Conservation (phyloP, 2,797 vertebrate genomes). For the Bucorvus abyssinicus region DNA sequence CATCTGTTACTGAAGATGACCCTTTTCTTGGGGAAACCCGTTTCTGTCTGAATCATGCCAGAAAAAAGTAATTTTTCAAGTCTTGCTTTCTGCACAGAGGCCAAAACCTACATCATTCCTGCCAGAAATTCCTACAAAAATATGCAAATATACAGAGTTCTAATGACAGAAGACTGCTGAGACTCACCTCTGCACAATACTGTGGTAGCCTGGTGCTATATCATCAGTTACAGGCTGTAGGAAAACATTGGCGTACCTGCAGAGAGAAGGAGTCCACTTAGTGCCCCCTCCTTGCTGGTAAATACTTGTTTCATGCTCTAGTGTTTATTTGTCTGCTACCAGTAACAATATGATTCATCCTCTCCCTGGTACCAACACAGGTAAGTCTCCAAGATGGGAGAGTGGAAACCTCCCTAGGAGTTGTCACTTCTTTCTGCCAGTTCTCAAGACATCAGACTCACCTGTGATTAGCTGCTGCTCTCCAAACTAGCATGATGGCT, state of each 20-base stretch:
- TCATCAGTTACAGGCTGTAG: constrained; percentile 97
- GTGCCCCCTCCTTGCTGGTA: neutral
- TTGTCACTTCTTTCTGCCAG: constrained; percentile 29
- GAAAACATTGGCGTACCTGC: constrained; percentile 96
- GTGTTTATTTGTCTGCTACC: neutral
- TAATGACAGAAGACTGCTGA: neutral
- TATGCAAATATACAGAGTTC: neutral
- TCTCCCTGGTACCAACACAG: neutral
- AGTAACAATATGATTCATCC: neutral
- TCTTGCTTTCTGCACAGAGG: neutral
- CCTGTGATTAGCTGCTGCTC: constrained; percentile 98
- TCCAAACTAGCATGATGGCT: constrained; percentile 98
- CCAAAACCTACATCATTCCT: neutral
- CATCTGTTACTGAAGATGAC: neutral
- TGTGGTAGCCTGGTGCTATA: constrained; percentile 96
- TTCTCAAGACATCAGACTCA: constrained; percentile 57
- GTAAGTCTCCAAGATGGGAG: neutral
- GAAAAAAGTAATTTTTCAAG: neutral
- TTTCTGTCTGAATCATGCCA: neutral
- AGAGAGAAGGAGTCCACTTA: constrained; percentile 26
- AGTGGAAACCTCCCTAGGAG: neutral
- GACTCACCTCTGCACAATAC: constrained; percentile 94
- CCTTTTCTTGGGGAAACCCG: neutral
- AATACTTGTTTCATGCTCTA: neutral
- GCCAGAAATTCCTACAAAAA: neutral